These are phyloP conservation scores for Spinibarbus caldwelli DNA, from an alignment of 2,797 vertebrate genomes.

Conservation along the genomic window DNA sequence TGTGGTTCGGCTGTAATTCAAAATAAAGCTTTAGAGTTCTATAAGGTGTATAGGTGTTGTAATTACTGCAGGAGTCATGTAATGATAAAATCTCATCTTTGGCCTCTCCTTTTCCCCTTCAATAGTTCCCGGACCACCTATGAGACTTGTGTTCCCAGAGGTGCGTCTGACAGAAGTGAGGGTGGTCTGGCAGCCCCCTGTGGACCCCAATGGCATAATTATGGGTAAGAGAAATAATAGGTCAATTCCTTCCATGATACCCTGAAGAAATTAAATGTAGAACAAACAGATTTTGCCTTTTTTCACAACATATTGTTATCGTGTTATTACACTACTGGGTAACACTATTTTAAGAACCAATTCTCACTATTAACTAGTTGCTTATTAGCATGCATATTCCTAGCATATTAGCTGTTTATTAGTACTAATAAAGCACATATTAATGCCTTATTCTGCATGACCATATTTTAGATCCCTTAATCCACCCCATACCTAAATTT, in stretches of 20 bases:
- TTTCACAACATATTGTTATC: neutral
- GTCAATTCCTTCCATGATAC: neutral
- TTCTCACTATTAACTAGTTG: neutral
- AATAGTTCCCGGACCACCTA: conserved; percentile 88
- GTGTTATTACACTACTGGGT: neutral
- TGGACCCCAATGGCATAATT: conserved; percentile 91
- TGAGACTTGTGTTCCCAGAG: conserved; percentile 93
- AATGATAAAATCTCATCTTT: conserved; percentile 21
- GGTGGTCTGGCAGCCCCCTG: conserved; percentile 92
- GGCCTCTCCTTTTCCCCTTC: neutral
- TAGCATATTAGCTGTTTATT: neutral
- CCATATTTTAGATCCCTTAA: neutral
- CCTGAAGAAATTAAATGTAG: neutral
- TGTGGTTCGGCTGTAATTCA: conserved; percentile 17
- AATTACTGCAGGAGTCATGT: conserved; percentile 33
- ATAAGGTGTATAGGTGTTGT: neutral
- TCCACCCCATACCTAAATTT: neutral
- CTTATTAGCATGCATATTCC: neutral
- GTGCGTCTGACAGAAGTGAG: conserved; percentile 87
- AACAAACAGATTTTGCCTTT: neutral
- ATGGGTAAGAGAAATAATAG: conserved; percentile 81
- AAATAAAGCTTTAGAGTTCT: neutral
- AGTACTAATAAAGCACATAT: neutral
- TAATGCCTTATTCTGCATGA: neutral
- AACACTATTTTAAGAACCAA: neutral